Evolutionary conservation across 2,888 invertebrate species (phyloP), one percentile per base, ranked within the genome.

Genomic region (Leptinotarsa haldemani): DNA sequence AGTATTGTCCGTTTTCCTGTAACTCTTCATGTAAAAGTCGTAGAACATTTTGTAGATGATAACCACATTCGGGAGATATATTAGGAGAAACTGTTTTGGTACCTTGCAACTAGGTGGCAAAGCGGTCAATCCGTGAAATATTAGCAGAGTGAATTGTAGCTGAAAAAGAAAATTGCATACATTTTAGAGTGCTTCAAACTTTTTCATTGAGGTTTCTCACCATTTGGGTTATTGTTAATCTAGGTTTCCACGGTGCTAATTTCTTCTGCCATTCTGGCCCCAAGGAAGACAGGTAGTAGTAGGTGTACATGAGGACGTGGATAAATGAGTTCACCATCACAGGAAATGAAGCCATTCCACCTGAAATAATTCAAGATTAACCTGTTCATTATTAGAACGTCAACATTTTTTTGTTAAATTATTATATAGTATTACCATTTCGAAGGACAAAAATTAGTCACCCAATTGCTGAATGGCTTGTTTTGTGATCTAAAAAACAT

Each of bases 251-350:
- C 74, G 90, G 90, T 70, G 84, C 84, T 56, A 94, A 86, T 75
- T 85, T 86, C 25, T 87, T 89, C 82, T 92, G 90, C 79, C 91
- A 85, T 56, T 84, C 82, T 5, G 91, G 90, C 77, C 92, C 92
- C 73, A 93, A 89, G 72, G 92, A 91, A 0, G 93, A 88, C 1
- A 93, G 83, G 15, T 93, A 88, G 84, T 94, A 94, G 86, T 94
- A 94, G 7, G 89, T 88, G 84, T 94, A 94, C 94, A 94, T 94
- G n/a, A 94, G 84, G 4, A 94, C 90, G 81, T 94, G 94, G 2
- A 94, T 90, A 1, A 89, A 86, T 66, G 90, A 91, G 85, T 94
- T 94, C 65, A 93, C 82, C 86, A 93, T 88, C 0, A 93, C 89
- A 0, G 92, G 89, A 83, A 93, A 91, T 0, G 92, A 90, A 56